Percentiles rank a stretch among this genome's conserved stretches.
phyloP scores from a whole-genome alignment of 2,113 vertebrate genomes.

The Sapayoa aenigma region DNA sequence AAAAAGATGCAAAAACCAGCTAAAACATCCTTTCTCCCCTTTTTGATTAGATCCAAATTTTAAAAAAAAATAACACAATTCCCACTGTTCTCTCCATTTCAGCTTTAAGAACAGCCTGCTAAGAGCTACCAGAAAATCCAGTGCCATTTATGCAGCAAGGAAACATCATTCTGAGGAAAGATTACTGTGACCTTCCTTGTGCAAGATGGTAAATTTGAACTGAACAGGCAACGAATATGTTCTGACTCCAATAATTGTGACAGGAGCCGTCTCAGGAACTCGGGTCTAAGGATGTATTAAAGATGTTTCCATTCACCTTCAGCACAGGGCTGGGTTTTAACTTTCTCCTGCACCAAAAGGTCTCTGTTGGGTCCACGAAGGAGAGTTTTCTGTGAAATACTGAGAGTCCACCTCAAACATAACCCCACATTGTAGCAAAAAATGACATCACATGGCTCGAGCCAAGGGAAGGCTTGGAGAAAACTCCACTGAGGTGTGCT shows the following conservation, averaged over 20 bases:
- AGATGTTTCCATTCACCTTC: background rate
- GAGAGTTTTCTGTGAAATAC: background rate
- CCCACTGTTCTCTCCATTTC: rapidly evolving
- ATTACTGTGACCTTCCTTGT: background rate
- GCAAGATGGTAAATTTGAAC: background rate
- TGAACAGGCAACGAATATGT: background rate
- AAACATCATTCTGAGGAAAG: background rate
- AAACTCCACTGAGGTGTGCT: background rate
- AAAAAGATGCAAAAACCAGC: background rate
- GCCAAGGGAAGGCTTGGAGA: background rate
- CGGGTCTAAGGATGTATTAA: background rate
- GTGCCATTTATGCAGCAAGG: background rate
- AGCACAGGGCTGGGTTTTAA: background rate
- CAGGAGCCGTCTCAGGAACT: background rate
- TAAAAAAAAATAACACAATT: background rate
- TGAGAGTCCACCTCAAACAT: background rate
- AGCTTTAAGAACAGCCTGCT: background rate
- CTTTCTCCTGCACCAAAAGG: background rate
- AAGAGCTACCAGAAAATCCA: background rate
- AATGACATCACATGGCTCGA: background rate
- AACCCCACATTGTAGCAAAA: background rate
- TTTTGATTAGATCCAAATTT: background rate
- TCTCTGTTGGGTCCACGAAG: background rate
- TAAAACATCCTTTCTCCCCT: background rate
- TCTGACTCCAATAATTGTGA: too few species aligned